These are phyloP conservation scores for Misgurnus mizolepis DNA, from an alignment of 2,113 vertebrate genomes.

Conservation along the genomic window DNA sequence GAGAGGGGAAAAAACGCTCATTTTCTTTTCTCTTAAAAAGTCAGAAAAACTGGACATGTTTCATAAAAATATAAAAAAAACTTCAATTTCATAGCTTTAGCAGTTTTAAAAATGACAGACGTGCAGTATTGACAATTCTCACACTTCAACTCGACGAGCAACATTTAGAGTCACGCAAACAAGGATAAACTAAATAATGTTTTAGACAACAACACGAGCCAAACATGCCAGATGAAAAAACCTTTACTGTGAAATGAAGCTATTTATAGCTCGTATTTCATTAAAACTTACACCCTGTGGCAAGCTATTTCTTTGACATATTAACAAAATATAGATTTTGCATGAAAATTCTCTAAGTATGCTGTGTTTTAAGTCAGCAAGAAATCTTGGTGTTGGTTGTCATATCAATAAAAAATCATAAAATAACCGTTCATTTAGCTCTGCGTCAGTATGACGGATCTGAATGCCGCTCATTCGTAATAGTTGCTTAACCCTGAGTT, in stretches of 20 bases:
- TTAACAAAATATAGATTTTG: conserved; percentile 33
- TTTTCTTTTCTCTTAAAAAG: neutral
- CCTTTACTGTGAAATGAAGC: neutral
- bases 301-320: conserved; percentile 26
- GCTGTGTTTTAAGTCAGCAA: neutral
- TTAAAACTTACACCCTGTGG: conserved; percentile 19
- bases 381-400: conserved; percentile 31
- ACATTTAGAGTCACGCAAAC: conserved; percentile 17
- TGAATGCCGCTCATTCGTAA: conserved; percentile 44
- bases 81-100: neutral
- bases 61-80: conserved; percentile 4
- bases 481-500: conserved; percentile 52
- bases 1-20: conserved; percentile 32
- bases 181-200: neutral
- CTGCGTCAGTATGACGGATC: conserved; percentile 42
- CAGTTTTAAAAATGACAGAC: conserved; percentile 32
- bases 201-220: conserved; percentile 27
- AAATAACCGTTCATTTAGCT: conserved; percentile 50
- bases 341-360: conserved; percentile 31
- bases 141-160: neutral
- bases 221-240: conserved; percentile 7
- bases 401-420: conserved; percentile 48
- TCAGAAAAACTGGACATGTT: neutral
- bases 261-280: conserved; percentile 47
- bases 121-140: conserved; percentile 28